phyloP scores from a whole-genome alignment of 64 coral and sea anemone genomes.

The Anthopleura sola region DNA sequence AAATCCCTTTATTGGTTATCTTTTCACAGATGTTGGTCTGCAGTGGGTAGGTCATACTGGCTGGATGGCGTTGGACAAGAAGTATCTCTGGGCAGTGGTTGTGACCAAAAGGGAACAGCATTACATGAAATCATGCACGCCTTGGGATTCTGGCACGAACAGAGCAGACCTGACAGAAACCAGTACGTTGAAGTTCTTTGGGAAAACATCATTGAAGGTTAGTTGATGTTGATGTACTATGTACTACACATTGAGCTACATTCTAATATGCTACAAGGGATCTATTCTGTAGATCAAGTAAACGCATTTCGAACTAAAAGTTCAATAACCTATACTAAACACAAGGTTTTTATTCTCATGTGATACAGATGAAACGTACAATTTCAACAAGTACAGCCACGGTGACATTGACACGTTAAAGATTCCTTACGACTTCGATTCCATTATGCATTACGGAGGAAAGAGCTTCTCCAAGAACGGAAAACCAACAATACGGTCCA shows the following conservation, averaged over 20 bases:
- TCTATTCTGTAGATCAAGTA: too few species aligned
- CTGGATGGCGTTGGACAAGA: constrained; percentile 14
- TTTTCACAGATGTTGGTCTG: constrained; percentile 10
- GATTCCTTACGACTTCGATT: constrained; percentile 89
- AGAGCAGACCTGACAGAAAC: constrained; percentile 44
- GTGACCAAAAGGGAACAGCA: constrained; percentile 24
- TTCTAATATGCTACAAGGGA: too few species aligned
- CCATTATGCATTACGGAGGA: constrained; percentile 89
- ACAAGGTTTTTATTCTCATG: not conserved
- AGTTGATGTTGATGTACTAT: not conserved
- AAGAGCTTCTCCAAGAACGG: constrained; percentile 82
- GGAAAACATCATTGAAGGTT: constrained; percentile 36
- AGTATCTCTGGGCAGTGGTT: constrained; percentile 27
- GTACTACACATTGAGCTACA: too few species aligned
- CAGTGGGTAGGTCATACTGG: constrained; percentile 19
- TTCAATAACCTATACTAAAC: too few species aligned
- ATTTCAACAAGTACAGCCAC: constrained; percentile 86
- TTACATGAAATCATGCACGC: constrained; percentile 50
- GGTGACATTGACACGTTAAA: constrained; percentile 62
- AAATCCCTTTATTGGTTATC: not conserved
- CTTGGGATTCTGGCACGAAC: constrained; percentile 44
- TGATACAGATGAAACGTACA: constrained; percentile 49
- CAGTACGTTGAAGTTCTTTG: constrained; percentile 35
- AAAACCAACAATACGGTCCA: constrained; percentile 66
- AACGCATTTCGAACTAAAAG: too few species aligned